These are phyloP conservation scores for Callocephalon fimbriatum DNA, from an alignment of 2,113 vertebrate species.

Conservation along the genomic window DNA sequence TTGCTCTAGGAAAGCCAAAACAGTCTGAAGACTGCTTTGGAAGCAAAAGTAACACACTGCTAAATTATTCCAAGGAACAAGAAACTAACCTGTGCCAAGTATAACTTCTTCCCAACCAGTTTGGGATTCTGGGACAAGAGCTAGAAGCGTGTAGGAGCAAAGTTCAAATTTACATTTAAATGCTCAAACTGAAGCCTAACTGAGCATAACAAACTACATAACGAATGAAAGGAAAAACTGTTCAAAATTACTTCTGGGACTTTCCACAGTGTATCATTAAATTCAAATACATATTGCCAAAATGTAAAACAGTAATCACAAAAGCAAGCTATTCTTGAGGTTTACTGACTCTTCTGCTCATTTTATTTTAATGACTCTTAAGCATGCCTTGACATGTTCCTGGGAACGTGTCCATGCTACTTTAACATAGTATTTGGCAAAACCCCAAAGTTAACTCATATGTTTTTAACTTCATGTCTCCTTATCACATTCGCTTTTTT, in stretches of 20 bases:
- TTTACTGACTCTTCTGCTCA: not conserved
- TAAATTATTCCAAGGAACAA: not conserved
- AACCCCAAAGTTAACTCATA: not conserved
- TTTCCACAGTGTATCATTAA: not conserved
- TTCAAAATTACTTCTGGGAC: slow-evolving; percentile 3
- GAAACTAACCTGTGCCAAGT: not conserved
- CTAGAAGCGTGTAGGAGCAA: not conserved
- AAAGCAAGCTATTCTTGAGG: slow-evolving; percentile 1
- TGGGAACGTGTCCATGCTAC: not conserved
- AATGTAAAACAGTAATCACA: slow-evolving; percentile 1
- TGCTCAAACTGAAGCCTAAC: not conserved
- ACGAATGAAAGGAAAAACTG: not conserved
- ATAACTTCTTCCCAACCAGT: not conserved
- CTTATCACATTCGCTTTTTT: not conserved
- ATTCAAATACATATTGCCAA: slow-evolving; percentile 9
- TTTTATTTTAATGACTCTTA: not conserved
- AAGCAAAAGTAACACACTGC: not conserved
- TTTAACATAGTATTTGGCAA: not conserved
- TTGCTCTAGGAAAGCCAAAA: not conserved
- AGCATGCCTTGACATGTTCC: not conserved
- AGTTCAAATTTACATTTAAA: not conserved
- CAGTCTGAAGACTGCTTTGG: not conserved
- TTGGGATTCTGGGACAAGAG: not conserved
- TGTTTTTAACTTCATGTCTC: not conserved
- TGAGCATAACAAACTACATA: not conserved